Conservation (phyloP, 2,888 invertebrate species). For the Catocala fraxini region DNA sequence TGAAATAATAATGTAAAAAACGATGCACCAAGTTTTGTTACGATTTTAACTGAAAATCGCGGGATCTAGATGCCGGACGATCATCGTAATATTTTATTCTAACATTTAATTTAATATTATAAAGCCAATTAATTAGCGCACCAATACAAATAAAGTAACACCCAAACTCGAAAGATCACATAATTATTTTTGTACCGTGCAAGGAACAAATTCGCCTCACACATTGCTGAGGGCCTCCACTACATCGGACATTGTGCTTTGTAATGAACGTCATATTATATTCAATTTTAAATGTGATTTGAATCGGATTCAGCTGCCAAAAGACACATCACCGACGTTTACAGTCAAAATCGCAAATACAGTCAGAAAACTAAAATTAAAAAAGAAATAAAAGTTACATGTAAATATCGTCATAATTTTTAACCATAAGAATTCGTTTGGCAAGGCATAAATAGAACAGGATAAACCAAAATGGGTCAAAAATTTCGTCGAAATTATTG, state of each 20-base stretch:
- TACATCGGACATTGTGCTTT: no score
- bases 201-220: no score
- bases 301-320: constrained; percentile 37
- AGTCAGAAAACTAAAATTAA: constrained; percentile 56
- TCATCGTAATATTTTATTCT: no score
- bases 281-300: not conserved
- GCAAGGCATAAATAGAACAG: constrained; percentile 59
- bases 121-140: no score
- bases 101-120: not conserved
- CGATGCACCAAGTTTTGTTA: constrained; percentile 61
- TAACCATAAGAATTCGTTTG: constrained; percentile 67
- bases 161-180: no score
- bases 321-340: constrained; percentile 3
- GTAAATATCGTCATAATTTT: constrained; percentile 39
- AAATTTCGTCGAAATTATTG: constrained; percentile 35
- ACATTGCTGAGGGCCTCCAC: no score
- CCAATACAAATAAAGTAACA: no score
- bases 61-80: constrained; percentile 5
- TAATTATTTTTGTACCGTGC: no score
- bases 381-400: constrained; percentile 40
- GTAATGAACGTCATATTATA: no score
- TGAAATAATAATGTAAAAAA: constrained; percentile 50
- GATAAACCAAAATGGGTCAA: not conserved
- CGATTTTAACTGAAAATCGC: constrained; percentile 35
- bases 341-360: constrained; percentile 36